phyloP scores from a whole-genome alignment of 2,113 vertebrate genomes.

The Gopherus flavomarginatus region DNA sequence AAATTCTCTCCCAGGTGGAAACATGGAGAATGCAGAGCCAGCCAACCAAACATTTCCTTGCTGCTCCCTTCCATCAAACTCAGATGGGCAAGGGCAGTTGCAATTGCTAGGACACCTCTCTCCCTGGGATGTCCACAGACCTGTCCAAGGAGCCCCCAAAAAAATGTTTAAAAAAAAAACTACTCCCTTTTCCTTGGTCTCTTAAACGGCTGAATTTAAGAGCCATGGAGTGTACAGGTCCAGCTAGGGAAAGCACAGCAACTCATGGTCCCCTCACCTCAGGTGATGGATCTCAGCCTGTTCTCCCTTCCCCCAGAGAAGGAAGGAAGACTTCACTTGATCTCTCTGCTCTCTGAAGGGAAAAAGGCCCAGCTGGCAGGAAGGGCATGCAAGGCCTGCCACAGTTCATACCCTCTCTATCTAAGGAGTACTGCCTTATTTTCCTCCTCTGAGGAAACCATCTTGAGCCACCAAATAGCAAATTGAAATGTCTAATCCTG shows the following conservation, averaged over 20 bases:
- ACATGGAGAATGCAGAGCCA: background rate
- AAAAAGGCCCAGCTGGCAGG: background rate
- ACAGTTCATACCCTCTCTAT: background rate
- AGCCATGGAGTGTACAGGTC: background rate
- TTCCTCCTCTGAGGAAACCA: background rate
- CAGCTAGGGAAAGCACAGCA: background rate
- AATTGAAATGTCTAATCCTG: background rate
- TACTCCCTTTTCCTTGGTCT: background rate
- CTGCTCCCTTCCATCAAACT: background rate
- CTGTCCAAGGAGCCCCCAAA: background rate
- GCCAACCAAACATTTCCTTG: background rate
- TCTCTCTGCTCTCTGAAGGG: background rate
- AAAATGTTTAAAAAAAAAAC: background rate
- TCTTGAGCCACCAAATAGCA: conserved; percentile 16
- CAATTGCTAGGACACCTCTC: background rate
- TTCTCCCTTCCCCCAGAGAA: background rate
- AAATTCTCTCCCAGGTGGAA: background rate
- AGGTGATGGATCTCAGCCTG: background rate
- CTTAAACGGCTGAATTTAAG: background rate
- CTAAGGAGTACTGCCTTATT: background rate
- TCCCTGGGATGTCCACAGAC: background rate
- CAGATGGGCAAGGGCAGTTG: background rate
- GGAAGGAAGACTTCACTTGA: background rate
- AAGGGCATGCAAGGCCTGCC: background rate
- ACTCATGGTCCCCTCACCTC: background rate